phyloP scores from a whole-genome alignment of 2,113 vertebrate species.

The Coptodon bakossiorum region DNA sequence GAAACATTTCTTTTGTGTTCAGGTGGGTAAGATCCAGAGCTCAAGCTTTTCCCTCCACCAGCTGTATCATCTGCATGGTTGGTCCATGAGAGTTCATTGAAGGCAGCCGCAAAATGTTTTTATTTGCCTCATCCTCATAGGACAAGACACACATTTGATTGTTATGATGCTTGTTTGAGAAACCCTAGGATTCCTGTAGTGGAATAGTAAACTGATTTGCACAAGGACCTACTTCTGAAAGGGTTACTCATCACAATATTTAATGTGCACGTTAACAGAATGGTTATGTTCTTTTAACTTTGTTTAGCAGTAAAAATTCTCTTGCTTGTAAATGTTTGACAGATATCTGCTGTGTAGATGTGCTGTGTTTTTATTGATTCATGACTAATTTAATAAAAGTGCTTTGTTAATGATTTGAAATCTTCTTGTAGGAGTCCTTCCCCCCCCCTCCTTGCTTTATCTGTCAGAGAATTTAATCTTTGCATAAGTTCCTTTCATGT shows the following conservation, averaged over 20 bases:
- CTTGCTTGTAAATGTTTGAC: neutral
- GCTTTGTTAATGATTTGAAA: neutral
- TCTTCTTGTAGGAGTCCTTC: neutral
- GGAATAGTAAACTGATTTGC: neutral
- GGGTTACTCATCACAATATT: neutral
- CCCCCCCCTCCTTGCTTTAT: fast-evolving
- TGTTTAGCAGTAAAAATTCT: neutral
- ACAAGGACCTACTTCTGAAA: neutral
- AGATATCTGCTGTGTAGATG: neutral
- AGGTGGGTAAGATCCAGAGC: neutral
- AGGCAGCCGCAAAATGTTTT: neutral
- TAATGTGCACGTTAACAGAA: neutral
- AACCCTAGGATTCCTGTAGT: neutral
- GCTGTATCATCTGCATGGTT: neutral
- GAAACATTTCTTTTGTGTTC: neutral
- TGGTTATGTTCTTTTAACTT: neutral
- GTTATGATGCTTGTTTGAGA: neutral
- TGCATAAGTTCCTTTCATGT: neutral
- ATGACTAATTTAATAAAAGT: neutral
- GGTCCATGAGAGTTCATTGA: neutral
- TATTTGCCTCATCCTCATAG: neutral
- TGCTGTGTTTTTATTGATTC: neutral
- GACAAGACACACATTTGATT: neutral
- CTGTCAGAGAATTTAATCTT: neutral
- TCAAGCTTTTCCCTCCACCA: neutral